Percentiles rank a stretch among this genome's conserved stretches.
phyloP scores from a whole-genome alignment of 2,888 invertebrate species.

The Zaprionus obscuricornis region DNA sequence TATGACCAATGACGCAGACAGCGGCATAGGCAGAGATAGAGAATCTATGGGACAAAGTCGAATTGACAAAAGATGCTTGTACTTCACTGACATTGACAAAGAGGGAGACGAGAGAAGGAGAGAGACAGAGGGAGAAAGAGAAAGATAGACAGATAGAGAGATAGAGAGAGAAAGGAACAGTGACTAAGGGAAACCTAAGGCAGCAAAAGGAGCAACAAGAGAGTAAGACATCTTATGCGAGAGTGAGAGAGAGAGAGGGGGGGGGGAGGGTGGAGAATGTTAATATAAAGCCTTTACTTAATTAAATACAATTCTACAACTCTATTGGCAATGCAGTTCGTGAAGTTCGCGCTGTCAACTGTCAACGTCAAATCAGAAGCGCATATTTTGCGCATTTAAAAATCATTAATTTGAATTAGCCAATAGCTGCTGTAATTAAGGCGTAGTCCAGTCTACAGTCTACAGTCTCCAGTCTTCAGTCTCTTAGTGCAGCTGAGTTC shows the following conservation, averaged over 20 bases:
- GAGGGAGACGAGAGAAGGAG: background rate
- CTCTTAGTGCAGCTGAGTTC: too few species aligned
- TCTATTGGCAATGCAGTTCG: conserved; percentile 47
- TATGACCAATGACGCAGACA: conserved; percentile 8
- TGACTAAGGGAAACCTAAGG: too few species aligned
- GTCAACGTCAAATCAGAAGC: conserved; percentile 63
- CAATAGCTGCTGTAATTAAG: conserved; percentile 57
- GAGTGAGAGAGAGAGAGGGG: background rate
- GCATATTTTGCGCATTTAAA: conserved; percentile 78
- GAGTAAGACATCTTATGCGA: background rate
- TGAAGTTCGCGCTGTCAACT: conserved; percentile 27
- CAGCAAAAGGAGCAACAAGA: too few species aligned
- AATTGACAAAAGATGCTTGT: conserved; percentile 1
- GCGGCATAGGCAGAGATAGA: conserved; percentile 43
- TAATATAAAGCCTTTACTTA: too few species aligned
- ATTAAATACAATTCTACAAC: conserved; percentile 73
- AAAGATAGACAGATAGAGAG: background rate
- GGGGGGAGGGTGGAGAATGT: background rate
- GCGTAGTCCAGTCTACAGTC: conserved; percentile 44
- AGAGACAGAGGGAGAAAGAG: background rate
- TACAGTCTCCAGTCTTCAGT: conserved; percentile 22
- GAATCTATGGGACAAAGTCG: conserved; percentile 51
- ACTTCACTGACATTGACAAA: conserved; percentile 5
- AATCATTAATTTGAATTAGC: conserved; percentile 78
- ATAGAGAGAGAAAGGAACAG: too few species aligned